A percentile compares a stretch with the other conserved stretches of the same genome.
Conservation (phyloP, 2,797 vertebrate species). For the Microtus californicus region DNA sequence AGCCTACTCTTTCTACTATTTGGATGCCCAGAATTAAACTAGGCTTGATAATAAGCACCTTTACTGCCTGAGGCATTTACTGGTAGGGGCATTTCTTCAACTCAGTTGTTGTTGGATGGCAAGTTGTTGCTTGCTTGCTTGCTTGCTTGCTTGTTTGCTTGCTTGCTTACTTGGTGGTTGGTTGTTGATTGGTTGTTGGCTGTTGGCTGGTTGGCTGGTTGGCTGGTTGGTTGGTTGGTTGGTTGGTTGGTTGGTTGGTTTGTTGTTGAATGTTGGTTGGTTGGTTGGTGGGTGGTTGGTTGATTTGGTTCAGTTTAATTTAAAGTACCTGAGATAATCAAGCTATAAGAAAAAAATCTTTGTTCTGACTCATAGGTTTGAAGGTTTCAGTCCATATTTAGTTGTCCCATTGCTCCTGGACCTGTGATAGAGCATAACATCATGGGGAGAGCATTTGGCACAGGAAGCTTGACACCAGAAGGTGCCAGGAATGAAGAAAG, state of each 20-base stretch:
- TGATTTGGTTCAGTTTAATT: background rate
- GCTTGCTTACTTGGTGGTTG: too few species aligned
- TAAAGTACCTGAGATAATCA: background rate
- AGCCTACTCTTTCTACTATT: background rate
- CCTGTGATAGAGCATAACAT: background rate
- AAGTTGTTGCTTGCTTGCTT: too few species aligned
- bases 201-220: background rate
- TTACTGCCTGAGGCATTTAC: background rate
- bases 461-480: background rate
- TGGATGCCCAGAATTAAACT: background rate
- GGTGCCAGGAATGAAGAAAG: background rate
- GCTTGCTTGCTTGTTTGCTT: background rate
- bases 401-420: too few species aligned
- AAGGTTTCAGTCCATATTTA: background rate
- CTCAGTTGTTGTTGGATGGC: background rate
- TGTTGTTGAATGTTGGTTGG: background rate
- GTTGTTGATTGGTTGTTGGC: too few species aligned
- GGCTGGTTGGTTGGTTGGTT: too few species aligned
- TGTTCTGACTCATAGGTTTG: background rate
- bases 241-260: background rate
- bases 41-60: background rate
- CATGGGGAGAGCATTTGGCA: background rate
- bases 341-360: background rate
- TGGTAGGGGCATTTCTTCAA: background rate
- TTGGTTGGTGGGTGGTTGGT: background rate